phyloP scores from a whole-genome alignment of 2,888 invertebrate genomes.

The Sinotaia quadrata region DNA sequence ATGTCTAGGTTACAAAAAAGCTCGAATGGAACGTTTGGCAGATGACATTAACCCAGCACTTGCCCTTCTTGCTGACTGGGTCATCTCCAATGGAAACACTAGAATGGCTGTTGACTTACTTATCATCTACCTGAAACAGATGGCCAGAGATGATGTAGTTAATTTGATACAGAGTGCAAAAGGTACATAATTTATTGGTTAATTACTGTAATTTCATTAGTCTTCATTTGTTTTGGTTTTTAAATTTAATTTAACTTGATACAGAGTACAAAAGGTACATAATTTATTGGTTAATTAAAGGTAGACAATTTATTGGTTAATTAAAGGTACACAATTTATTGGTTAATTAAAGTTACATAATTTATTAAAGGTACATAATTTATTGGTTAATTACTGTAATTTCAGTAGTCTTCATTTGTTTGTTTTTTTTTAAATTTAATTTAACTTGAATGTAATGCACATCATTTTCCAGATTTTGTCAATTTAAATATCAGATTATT shows the following conservation, averaged over 20 bases:
- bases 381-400: no score
- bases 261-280: constrained; percentile 64
- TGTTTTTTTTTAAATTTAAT: no score
- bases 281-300: no score
- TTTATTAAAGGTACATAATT: no score
- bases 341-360: no score
- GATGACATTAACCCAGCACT: constrained; percentile 71
- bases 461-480: no score
- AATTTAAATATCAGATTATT: no score
- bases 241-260: constrained; percentile 69
- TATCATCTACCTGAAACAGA: constrained; percentile 69
- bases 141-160: constrained; percentile 68
- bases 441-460: no score
- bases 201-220: no score
- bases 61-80: constrained; percentile 72
- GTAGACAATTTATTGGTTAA: neutral
- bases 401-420: no score
- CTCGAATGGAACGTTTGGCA: constrained; percentile 67
- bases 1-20: constrained; percentile 72
- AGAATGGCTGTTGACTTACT: constrained; percentile 72
- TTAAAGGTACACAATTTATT: neutral
- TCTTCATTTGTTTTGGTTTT: no score
- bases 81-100: constrained; percentile 72
- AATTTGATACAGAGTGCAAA: constrained; percentile 66
- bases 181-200: constrained; percentile 53